Percentiles rank a stretch among this genome's conserved stretches.
Evolutionary conservation across 2,113 vertebrate species (phyloP).

Genomic region (Zosterops pallidus): DNA sequence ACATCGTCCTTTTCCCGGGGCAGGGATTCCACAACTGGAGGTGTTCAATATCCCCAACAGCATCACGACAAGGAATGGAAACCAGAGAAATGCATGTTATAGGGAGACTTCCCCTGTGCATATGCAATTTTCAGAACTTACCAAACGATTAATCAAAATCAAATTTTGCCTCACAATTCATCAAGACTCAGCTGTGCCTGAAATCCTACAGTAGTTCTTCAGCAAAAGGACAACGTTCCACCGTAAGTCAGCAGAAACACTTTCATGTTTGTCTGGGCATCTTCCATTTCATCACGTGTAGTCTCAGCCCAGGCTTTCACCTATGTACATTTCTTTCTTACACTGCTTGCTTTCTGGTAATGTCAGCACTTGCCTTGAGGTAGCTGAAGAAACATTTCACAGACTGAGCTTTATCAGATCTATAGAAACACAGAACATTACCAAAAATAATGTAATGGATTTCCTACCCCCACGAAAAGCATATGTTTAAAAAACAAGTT

Average conservation of each 20-base stretch:
- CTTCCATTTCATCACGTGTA: not conserved
- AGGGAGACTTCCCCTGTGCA: not conserved
- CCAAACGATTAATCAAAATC: not conserved
- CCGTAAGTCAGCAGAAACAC: not conserved
- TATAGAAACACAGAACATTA: not conserved
- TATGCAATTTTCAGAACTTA: not conserved
- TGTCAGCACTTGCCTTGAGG: not conserved
- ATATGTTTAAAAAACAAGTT: constrained; percentile 4
- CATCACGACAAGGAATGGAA: not conserved
- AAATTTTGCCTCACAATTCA: not conserved
- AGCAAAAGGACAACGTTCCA: not conserved
- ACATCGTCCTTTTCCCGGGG: fast-evolving
- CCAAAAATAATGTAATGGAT: not conserved
- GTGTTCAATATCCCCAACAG: constrained; percentile 20
- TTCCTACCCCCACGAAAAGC: not conserved
- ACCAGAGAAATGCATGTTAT: not conserved
- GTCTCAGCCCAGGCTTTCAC: not conserved
- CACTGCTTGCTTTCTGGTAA: not conserved
- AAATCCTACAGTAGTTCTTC: not conserved
- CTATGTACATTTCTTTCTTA: not conserved
- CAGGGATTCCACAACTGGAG: not conserved
- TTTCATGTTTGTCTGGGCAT: not conserved
- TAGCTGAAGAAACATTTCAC: constrained; percentile 1
- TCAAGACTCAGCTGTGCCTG: not conserved
- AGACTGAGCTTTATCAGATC: not conserved